Evolutionary conservation across 2,797 vertebrate genomes (phyloP).

Genomic region (Perodicticus potto): DNA sequence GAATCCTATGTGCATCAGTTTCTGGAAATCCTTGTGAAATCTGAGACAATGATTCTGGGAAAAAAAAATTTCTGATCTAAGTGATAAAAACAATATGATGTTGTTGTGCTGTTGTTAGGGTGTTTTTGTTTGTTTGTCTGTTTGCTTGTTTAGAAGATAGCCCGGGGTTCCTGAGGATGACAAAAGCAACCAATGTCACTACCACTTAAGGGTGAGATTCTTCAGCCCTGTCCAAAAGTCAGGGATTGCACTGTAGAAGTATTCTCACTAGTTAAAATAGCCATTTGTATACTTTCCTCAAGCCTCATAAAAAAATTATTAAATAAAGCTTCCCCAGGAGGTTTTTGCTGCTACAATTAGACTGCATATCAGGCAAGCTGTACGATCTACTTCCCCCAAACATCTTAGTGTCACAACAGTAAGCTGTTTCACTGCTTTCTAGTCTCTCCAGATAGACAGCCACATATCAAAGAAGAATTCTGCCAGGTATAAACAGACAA

Average conservation of each 20-base stretch:
- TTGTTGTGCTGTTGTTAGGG: not conserved
- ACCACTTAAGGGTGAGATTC: not conserved
- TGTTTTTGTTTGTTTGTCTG: not conserved
- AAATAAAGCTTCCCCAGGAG: not conserved
- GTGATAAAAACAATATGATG: not conserved
- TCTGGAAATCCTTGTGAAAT: slow-evolving; percentile 45
- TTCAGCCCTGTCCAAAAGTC: not conserved
- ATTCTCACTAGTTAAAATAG: not conserved
- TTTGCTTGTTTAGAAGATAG: not conserved
- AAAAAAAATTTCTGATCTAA: slow-evolving; percentile 28
- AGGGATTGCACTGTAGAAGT: not conserved
- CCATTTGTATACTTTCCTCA: not conserved
- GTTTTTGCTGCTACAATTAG: not conserved
- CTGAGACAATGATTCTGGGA: not conserved
- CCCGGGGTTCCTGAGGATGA: not conserved
- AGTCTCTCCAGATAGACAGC: not conserved
- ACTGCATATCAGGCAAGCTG: slow-evolving; percentile 29
- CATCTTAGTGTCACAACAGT: slow-evolving; percentile 44
- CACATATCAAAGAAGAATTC: not conserved
- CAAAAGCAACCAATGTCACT: not conserved
- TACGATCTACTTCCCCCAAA: slow-evolving; percentile 70
- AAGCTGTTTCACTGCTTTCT: slow-evolving; percentile 60
- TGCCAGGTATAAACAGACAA: not conserved
- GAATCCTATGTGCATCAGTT: not conserved
- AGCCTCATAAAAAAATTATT: not conserved